Conservation (phyloP, 2,113 vertebrate species). For the Lampris incognitus region DNA sequence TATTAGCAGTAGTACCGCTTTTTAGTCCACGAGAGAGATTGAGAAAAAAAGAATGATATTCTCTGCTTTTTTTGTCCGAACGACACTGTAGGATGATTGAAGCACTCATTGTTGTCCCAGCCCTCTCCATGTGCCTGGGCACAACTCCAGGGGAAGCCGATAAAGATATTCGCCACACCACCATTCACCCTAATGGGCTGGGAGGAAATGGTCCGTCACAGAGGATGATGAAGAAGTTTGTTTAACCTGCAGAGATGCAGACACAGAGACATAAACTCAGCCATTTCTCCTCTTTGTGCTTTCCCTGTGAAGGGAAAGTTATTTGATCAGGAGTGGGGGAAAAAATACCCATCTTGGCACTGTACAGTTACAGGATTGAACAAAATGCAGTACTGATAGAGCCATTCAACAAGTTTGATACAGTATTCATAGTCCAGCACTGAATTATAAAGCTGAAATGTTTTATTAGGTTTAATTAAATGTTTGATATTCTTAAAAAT, state of each 20-base stretch:
- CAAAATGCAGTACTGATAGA: no score
- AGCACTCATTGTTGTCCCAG: neutral
- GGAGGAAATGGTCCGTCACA: conserved; percentile 1
- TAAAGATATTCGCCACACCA: neutral
- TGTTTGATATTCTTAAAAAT: no score
- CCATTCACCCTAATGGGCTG: neutral
- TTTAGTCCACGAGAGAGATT: neutral
- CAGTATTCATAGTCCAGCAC: no score
- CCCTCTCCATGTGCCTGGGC: neutral
- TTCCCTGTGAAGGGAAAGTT: neutral
- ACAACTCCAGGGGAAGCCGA: neutral
- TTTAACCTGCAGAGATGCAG: neutral
- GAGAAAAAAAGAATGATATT: neutral
- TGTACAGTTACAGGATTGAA: neutral
- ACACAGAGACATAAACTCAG: neutral
- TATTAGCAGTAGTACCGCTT: neutral
- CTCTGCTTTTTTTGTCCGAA: neutral
- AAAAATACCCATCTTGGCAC: neutral
- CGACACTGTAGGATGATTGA: neutral
- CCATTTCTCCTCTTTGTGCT: neutral
- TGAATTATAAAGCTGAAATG: no score
- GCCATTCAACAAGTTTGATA: no score
- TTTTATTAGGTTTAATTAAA: no score
- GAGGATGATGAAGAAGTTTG: neutral
- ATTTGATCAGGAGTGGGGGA: neutral